These are phyloP conservation scores for Myotis pilosus DNA, from an alignment of 2,797 vertebrate species.

Conservation along the genomic window DNA sequence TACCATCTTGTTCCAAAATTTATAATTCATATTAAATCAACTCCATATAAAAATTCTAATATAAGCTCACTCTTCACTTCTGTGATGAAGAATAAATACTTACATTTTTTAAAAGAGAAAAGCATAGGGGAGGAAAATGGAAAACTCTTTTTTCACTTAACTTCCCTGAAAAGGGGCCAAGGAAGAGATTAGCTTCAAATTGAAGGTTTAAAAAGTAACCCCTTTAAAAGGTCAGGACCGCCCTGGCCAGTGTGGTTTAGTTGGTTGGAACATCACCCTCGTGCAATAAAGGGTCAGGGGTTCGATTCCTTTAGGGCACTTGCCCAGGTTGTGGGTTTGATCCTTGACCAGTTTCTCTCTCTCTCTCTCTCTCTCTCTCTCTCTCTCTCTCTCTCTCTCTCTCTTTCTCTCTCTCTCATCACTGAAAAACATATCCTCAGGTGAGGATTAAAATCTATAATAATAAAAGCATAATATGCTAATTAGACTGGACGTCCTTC, in stretches of 20 bases:
- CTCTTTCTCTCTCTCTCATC: neutral
- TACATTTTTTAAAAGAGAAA: neutral
- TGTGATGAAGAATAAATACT: constrained; percentile 25
- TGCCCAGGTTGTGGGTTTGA: neutral
- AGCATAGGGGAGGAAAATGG: neutral
- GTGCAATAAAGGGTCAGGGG: neutral
- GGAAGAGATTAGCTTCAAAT: neutral
- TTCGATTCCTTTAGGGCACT: neutral
- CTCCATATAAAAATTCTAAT: constrained; percentile 5
- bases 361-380: neutral
- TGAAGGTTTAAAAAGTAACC: neutral
- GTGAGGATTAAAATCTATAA: neutral
- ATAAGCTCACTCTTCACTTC: constrained; percentile 14
- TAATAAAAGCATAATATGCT: neutral
- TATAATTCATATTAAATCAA: constrained; percentile 52
- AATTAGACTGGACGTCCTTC: too few relatives aligned
- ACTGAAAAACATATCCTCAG: neutral
- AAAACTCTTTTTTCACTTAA: neutral
- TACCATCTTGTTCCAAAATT: constrained; percentile 49
- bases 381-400: neutral
- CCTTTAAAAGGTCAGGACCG: neutral
- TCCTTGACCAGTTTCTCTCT: neutral
- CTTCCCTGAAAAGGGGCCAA: neutral
- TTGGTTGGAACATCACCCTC: neutral
- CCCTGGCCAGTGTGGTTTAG: neutral